Base-by-base conservation (phyloP, 2,113 vertebrate genomes). In the Hippocampus guttulatus region DNA sequence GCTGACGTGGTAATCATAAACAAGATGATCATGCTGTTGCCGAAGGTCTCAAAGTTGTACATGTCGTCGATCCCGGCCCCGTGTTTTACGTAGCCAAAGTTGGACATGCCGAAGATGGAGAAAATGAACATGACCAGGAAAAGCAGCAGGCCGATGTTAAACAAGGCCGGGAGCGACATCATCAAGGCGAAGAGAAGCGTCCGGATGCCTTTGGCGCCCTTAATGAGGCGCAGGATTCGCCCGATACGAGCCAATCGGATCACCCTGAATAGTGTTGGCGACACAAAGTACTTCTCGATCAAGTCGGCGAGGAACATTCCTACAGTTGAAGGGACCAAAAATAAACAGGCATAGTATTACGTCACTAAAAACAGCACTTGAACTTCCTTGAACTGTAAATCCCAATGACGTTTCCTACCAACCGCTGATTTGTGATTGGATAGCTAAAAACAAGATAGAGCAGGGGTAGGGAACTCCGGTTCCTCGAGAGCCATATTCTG, bases 81-180 rank as follows among this genome's bases (percentile, higher is more conserved):
- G 0, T 97, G 92, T 87, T 96, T 98, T 69, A 99, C 97, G 2
- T 99, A 99, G 30, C 96, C 96, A 45, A 99, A 99, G 86, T 99
- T 99, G 49, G 97, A 98, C 97, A 99, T 99, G 77, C 97, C 97
- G 0, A 99, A 99, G 88, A 99, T 99, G 84, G 97, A 98, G 91
- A 96, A 99, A 90, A 99, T 99, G 92, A 99, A 99, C 97, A 99
- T 98, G 89, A 99, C 97, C 70, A 99, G 75, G 91, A 99, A 99
- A 57, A 99, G 95, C 81, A 99, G 81, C 11, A 99, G 94, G 82
- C 97, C 97, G 0, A 99, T 99, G 93, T 99, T 99, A 92, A 99
- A 99, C 84, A 99, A 90, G 77, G 97, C 97, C 54, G 97, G 97
- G 90, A 99, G 91, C 70, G 97, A 99, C 97, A 99, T 99, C 97